phyloP scores from a whole-genome alignment of 2,888 invertebrate species.

The Didymodactylos carnosus region DNA sequence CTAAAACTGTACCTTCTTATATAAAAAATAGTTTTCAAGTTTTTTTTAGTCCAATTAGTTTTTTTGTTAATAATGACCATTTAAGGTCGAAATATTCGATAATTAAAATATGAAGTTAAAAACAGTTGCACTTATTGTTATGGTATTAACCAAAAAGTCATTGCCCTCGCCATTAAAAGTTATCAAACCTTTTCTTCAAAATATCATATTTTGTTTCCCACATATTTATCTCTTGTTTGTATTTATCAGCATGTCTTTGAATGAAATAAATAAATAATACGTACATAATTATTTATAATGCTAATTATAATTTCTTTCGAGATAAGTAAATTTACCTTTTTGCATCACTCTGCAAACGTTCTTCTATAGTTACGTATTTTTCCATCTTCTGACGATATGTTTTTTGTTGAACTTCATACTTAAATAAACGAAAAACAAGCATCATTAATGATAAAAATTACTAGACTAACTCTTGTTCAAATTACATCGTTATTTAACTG shows the following conservation, averaged over 20 bases:
- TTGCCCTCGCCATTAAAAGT: no score
- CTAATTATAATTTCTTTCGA: no score
- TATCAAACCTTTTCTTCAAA: not conserved
- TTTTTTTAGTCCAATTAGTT: no score
- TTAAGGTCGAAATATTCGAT: no score
- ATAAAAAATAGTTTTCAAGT: no score
- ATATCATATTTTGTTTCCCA: not conserved
- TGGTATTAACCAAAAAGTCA: no score
- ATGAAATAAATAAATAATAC: not conserved
- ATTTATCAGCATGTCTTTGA: not conserved
- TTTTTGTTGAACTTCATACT: not conserved
- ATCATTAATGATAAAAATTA: no score
- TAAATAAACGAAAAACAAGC: not conserved
- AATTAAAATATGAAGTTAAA: no score
- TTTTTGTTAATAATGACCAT: no score
- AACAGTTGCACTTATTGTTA: no score
- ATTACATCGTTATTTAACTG: not conserved
- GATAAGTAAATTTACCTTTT: not conserved
- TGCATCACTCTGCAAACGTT: not conserved
- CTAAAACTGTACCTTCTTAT: no score
- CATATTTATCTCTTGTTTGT: not conserved
- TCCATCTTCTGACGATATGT: not conserved
- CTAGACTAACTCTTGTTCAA: no score
- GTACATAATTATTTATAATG: not conserved
- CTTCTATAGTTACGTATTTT: not conserved